Base-by-base conservation (phyloP, 2,113 vertebrate species). In the Cynoglossus semilaevis region DNA sequence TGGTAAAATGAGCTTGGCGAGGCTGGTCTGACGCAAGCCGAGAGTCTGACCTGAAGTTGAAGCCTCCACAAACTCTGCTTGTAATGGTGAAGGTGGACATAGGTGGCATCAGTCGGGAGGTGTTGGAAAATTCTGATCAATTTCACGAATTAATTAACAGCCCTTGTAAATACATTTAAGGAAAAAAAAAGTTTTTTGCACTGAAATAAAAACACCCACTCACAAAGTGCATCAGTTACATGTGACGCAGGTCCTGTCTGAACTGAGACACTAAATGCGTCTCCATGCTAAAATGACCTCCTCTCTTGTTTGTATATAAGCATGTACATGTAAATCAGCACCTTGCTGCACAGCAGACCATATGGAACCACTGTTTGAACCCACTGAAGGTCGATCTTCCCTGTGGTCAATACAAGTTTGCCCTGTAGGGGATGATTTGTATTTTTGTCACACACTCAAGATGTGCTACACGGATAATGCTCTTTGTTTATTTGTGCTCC, bases 101-200 rank as follows among this genome's bases (percentile, higher is more conserved):
- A n/a, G n/a, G n/a, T n/a, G n/a, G n/a, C n/a, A n/a, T n/a, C n/a
- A n/a, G n/a, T n/a, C n/a, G n/a, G n/a, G n/a, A n/a, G n/a, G n/a
- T n/a, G n/a, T n/a, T n/a, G n/a, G n/a, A n/a, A n/a, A n/a, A n/a
- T n/a, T n/a, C n/a, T 29, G 22, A 29, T 29, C 6, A 29, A 29
- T 29, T 29, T 29, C 22, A 29, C 22, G n/a, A n/a, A n/a, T n/a
- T 29, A 29, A 29, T 29, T 29, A 29, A 4, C 22, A 29, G 22
- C 22, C 22, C 22, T 4, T 29, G 22, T 29, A 29, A 29, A 29
- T 29, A 29, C 2, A 29, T 2, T 29, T 29, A 29, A 29, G 6
- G 22, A n/a, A n/a, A n/a, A n/a, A n/a, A n/a, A n/a, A n/a, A n/a
- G n/a, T 63, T 57, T 44, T 73, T 85, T 86, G 82, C 82, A 85